These are phyloP conservation scores for Apus apus DNA, from an alignment of 2,113 vertebrate species.

Conservation along the genomic window DNA sequence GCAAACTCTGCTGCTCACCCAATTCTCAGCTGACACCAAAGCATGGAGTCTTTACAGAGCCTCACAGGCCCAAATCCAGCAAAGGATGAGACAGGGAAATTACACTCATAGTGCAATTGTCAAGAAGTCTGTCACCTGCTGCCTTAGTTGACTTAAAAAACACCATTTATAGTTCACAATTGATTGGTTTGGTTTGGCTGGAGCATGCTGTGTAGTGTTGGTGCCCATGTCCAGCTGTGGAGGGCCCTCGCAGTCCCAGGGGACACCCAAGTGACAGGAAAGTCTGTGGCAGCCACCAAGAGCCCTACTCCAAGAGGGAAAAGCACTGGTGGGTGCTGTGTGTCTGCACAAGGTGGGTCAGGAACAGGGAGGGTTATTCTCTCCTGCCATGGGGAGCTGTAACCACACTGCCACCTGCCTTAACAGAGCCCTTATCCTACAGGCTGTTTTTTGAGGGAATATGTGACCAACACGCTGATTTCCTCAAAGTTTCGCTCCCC, in stretches of 20 bases:
- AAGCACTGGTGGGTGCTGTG: neutral
- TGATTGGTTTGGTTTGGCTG: neutral
- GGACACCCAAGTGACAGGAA: neutral
- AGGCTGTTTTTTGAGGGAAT: neutral
- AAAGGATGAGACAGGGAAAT: neutral
- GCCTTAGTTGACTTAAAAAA: neutral
- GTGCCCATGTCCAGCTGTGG: neutral
- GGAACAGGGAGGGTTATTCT: neutral
- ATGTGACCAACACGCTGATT: neutral
- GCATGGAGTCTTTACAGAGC: neutral
- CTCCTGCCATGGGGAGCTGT: neutral
- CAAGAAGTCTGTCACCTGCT: neutral
- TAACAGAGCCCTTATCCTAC: neutral
- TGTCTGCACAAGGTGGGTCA: neutral
- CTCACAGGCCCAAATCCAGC: neutral
- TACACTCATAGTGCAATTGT: neutral
- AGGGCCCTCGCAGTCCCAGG: neutral
- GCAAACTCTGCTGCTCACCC: neutral
- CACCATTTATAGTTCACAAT: neutral
- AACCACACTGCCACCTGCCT: neutral
- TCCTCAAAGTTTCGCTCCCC: constrained; percentile 64
- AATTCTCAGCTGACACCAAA: neutral
- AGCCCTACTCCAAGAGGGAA: neutral
- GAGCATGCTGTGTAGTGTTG: neutral
- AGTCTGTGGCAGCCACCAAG: neutral